A percentile compares a stretch with the other conserved stretches of the same genome.
These are phyloP conservation scores for Nymphicus hollandicus DNA, from an alignment of 2,113 vertebrate genomes.

Conservation along the genomic window DNA sequence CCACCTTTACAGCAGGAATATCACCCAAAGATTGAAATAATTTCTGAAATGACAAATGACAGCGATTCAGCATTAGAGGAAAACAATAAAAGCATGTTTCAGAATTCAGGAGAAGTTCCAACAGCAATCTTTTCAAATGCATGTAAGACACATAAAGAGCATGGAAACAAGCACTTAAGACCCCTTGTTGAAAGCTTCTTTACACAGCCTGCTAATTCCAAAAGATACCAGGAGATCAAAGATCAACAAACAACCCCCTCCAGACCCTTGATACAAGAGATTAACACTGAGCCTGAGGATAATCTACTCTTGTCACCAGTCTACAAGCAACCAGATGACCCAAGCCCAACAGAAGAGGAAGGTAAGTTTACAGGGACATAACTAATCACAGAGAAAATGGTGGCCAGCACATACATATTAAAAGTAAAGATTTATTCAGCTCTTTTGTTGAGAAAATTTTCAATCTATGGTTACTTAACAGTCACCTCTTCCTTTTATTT, in stretches of 20 bases:
- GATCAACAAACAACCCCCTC: neutral
- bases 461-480: neutral
- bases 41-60: slow-evolving; percentile 68
- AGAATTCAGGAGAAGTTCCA: neutral
- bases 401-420: neutral
- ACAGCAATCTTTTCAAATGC: slow-evolving; percentile 28
- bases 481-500: neutral
- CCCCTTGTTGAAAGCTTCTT: slow-evolving; percentile 27
- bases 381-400: neutral
- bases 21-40: slow-evolving; percentile 78
- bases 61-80: slow-evolving; percentile 7
- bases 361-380: neutral
- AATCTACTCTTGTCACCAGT: neutral
- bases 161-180: neutral
- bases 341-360: neutral
- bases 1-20: slow-evolving; percentile 33
- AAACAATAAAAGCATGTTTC: neutral
- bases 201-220: neutral
- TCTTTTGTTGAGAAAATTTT: neutral
- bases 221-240: neutral
- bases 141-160: neutral
- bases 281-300: neutral
- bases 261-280: slow-evolving; percentile 63
- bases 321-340: neutral
- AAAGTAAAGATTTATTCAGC: neutral